Base-by-base conservation (phyloP, 2,888 invertebrate species). In the Epistrophe eligans region DNA sequence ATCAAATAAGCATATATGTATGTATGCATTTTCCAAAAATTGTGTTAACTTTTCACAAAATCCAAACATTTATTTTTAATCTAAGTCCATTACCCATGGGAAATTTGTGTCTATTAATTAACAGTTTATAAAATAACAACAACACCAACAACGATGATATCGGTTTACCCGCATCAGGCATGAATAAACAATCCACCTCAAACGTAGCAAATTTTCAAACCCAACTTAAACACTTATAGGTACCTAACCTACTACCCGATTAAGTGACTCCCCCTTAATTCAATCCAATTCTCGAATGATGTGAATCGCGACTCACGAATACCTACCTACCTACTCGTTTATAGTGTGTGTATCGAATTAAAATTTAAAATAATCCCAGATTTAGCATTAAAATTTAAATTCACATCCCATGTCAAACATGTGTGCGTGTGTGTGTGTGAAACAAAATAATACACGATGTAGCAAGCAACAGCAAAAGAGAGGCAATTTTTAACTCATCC, bases 331-430 rank as follows among this genome's bases (percentile, higher is more conserved):
- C 2, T 13, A 19, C 3, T 55, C 28, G 28, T 11, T 8, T 7
- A n/a, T n/a, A 7, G 35, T 17, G 17, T 66, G 32, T 66, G 35
- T 50, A 67, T 67, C 50, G 50, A 67, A 67, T 67, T 50, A 67
- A 67, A 67, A 67, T 50, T 35, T 67, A 35, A 67, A 66, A 17
- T 13, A 67, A 35, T 58, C 58, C 58, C 28, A 10, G 7, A 4
- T 32, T 32, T 2, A 45, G 5, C 15, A 48, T 28, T 55, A 19
- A 55, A 32, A 55, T 55, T 55, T 32, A n/a, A 55, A 28, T 55
- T 55, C 55, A n/a, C 6, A 55, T 15, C 55, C 13, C 55, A 5
- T 15, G 24, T 11, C 24, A 24, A 1, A 32, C 28, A n/a, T 28
- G n/a, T n/a, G n/a, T 15, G 55, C 32, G 28, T n/a, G 28, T 28